These are phyloP conservation scores for Vanessa atalanta DNA, from an alignment of 1,140 invertebrate genomes.

Conservation along the genomic window DNA sequence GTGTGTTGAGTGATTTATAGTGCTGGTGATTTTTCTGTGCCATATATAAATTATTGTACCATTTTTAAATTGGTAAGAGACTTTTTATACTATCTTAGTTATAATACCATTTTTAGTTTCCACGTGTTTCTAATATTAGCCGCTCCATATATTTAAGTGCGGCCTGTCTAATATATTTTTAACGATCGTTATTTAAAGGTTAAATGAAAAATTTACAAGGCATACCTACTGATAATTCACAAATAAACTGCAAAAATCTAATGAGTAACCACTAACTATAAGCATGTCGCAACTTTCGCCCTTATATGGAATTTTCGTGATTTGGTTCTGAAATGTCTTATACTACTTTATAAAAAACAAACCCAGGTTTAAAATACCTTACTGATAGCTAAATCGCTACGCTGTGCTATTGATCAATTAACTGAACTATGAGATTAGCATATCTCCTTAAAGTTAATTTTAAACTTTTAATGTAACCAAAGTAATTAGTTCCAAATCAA, in stretches of 20 bases:
- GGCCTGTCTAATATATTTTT: slow-evolving; percentile 17
- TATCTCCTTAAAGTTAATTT: background rate
- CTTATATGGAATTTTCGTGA: background rate
- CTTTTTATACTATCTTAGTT: background rate
- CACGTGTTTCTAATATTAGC: slow-evolving; percentile 31
- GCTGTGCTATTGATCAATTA: background rate
- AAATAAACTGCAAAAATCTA: too few relatives aligned
- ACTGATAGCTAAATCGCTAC: background rate
- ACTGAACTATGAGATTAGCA: background rate
- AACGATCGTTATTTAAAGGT: slow-evolving; percentile 2
- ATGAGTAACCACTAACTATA: too few relatives aligned
- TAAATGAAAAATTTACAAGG: background rate
- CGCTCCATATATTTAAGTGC: slow-evolving; percentile 15
- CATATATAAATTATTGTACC: slow-evolving; percentile 9
- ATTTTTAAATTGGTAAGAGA: slow-evolving; percentile 22
- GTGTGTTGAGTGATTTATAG: slow-evolving; percentile 38
- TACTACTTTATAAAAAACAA: background rate
- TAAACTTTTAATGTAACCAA: background rate
- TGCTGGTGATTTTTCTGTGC: slow-evolving; percentile 36
- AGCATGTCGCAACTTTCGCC: background rate
- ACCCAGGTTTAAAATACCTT: background rate
- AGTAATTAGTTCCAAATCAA: too few relatives aligned
- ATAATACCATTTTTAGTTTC: background rate
- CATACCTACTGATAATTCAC: too few relatives aligned
- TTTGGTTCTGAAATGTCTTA: too few relatives aligned